These are phyloP conservation scores for Zeus faber DNA, from an alignment of 2,113 vertebrate species.

Conservation along the genomic window DNA sequence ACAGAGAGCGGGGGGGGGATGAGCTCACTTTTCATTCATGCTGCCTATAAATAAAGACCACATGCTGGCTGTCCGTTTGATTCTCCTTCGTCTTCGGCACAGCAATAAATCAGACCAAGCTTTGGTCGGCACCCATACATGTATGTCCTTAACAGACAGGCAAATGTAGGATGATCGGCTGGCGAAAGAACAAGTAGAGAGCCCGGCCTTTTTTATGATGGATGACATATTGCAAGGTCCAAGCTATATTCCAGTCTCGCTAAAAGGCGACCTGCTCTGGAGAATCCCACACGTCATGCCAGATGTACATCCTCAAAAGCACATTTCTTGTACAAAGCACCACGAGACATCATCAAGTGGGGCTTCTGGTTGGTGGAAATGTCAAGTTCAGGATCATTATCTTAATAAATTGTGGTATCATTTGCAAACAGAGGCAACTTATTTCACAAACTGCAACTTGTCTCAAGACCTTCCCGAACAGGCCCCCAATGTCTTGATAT, in stretches of 20 bases:
- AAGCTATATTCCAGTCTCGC: constrained; percentile 20
- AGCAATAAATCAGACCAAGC: constrained; percentile 67
- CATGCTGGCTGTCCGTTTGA: constrained; percentile 66
- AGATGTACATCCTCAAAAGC: constrained; percentile 34
- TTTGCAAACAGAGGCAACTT: constrained; percentile 9
- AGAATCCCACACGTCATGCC: constrained; percentile 38
- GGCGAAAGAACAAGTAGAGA: constrained; percentile 39
- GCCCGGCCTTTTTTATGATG: constrained; percentile 36
- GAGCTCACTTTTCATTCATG: constrained; percentile 76
- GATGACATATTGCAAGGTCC: constrained; percentile 47
- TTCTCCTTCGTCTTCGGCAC: constrained; percentile 53
- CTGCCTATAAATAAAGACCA: constrained; percentile 77
- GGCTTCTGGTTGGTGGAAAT: constrained; percentile 25
- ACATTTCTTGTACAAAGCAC: constrained; percentile 25
- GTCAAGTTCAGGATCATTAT: constrained; percentile 8
- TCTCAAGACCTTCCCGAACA: constrained; percentile 12
- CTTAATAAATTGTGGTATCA: constrained; percentile 36
- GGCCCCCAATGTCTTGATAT: too few species aligned
- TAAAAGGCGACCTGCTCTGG: constrained; percentile 29
- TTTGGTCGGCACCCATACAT: constrained; percentile 41
- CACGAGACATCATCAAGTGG: constrained; percentile 22
- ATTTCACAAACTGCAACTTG: constrained; percentile 20
- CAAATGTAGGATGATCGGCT: constrained; percentile 31
- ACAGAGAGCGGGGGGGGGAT: constrained; percentile 54
- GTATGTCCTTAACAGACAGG: constrained; percentile 49